Conservation (phyloP, 2,797 vertebrate genomes). For the Typhlichthys eigenmanni region DNA sequence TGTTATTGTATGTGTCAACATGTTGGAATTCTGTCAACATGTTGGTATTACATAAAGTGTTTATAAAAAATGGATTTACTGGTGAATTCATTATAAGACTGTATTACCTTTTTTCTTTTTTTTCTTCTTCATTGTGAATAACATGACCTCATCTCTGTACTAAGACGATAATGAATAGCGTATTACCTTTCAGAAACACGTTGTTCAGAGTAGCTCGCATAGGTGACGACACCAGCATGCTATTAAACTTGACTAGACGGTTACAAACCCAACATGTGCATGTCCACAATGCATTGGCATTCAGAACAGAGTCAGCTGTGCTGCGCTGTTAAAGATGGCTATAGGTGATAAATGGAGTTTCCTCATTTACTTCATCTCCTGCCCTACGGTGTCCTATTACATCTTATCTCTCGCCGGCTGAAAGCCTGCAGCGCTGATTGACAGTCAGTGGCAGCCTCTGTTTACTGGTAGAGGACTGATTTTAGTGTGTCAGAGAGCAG, state of each 20-base stretch:
- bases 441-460: conserved; percentile 5
- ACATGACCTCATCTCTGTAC: background rate
- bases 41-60: too few species aligned
- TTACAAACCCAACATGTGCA: background rate
- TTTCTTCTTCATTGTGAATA: too few species aligned
- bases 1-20: too few species aligned
- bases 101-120: too few species aligned
- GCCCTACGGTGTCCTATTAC: conserved; percentile 12
- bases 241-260: background rate
- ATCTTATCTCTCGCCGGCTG: background rate
- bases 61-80: too few species aligned
- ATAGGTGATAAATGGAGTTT: conserved; percentile 14
- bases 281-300: conserved; percentile 1
- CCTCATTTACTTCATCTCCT: conserved; percentile 33
- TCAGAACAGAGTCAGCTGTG: conserved; percentile 14
- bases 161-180: background rate
- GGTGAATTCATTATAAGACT: too few species aligned
- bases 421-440: background rate
- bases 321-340: conserved; percentile 25
- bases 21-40: too few species aligned
- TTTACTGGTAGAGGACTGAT: conserved; percentile 30
- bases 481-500: conserved; percentile 65
- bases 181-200: conserved; percentile 1
- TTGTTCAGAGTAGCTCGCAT: background rate
- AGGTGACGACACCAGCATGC: background rate